These are phyloP conservation scores for Monodelphis domestica DNA, from an alignment of 2,797 vertebrate species.

Conservation along the genomic window DNA sequence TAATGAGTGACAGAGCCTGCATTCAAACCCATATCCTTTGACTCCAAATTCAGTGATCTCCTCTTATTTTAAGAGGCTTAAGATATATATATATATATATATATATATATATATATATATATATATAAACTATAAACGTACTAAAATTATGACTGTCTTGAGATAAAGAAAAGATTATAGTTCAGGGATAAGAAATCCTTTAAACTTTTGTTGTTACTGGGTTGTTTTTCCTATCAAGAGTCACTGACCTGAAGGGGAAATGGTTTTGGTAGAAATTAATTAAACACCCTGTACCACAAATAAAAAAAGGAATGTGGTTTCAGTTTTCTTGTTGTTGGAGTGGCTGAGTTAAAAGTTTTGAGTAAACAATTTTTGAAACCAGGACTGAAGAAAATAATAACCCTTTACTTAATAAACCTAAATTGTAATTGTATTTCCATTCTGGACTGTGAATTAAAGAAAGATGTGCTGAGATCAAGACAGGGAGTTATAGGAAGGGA, in stretches of 20 bases:
- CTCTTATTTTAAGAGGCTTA: too few species aligned
- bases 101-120: too few species aligned
- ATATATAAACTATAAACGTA: neutral
- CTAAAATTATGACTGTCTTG: neutral
- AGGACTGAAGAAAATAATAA: constrained; percentile 52
- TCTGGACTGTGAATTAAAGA: neutral
- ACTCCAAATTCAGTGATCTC: too few species aligned
- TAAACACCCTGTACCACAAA: neutral
- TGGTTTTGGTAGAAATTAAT: constrained; percentile 48
- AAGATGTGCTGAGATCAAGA: neutral
- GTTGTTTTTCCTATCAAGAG: neutral
- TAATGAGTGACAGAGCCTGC: neutral
- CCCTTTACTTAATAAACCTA: constrained; percentile 32
- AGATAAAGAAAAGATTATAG: neutral
- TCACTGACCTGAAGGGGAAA: constrained; percentile 4
- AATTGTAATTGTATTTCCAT: constrained; percentile 44
- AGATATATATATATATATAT: too few species aligned
- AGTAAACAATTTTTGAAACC: constrained; percentile 30
- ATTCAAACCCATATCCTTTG: neutral
- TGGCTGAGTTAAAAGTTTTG: constrained; percentile 54
- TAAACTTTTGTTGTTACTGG: neutral
- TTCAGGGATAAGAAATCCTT: neutral
- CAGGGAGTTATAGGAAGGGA: neutral
- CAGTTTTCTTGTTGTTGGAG: neutral
- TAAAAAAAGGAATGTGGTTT: neutral